Evolutionary conservation across 2,113 vertebrate genomes (phyloP).

Genomic region (Candoia aspera): DNA sequence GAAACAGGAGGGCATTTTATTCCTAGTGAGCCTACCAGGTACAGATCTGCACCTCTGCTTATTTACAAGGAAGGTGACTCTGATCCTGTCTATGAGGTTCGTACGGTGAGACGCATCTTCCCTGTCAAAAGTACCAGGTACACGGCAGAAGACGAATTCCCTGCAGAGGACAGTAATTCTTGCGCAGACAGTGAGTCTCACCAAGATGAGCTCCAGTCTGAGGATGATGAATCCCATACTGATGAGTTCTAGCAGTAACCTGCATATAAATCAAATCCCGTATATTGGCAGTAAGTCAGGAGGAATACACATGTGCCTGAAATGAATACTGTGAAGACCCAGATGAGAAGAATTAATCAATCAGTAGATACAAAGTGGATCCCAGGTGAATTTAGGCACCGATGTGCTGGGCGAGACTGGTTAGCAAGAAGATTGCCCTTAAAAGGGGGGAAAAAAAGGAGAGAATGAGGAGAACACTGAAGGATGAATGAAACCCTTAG

Average conservation of each 20-base stretch:
- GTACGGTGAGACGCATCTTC: not conserved
- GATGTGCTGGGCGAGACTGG: not conserved
- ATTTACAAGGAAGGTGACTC: conserved; percentile 6
- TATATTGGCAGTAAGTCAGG: conserved; percentile 3
- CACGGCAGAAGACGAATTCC: not conserved
- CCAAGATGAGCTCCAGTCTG: conserved; percentile 16
- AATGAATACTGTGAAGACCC: not conserved
- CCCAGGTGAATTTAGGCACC: not conserved
- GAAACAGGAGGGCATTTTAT: not conserved
- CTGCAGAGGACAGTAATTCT: conserved; percentile 13
- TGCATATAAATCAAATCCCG: not conserved
- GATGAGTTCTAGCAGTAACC: conserved; percentile 15
- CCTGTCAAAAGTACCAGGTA: not conserved
- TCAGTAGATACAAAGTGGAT: not conserved
- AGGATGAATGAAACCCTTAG: not conserved
- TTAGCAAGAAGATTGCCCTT: not conserved
- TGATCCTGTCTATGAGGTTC: not conserved
- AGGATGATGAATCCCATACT: conserved; percentile 20
- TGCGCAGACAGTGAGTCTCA: conserved; percentile 6
- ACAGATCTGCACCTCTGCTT: conserved; percentile 1
- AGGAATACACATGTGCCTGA: not conserved
- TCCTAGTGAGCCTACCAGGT: not conserved
- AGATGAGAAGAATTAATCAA: not conserved
- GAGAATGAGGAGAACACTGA: not conserved
- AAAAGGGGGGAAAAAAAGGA: not conserved